Evolutionary conservation across 2,888 invertebrate genomes (phyloP).

Genomic region (Amphiduros pacificus): DNA sequence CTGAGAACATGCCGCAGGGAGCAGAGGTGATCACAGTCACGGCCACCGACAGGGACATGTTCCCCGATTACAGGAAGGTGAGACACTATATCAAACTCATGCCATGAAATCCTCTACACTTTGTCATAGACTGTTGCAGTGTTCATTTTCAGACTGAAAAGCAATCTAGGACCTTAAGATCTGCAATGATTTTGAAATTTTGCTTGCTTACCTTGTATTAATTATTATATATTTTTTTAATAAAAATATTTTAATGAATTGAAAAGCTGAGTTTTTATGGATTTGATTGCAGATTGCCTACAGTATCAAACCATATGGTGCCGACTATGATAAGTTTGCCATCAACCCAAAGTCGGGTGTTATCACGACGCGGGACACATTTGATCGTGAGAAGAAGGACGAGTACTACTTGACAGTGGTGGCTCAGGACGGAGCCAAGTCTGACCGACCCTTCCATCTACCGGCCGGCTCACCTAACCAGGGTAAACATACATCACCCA

Average conservation of each 20-base stretch:
- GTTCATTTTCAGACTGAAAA: too few relatives aligned
- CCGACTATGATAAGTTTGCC: slow-evolving; percentile 68
- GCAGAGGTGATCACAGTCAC: slow-evolving; percentile 73
- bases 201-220: too few relatives aligned
- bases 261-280: neutral
- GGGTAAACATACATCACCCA: slow-evolving; percentile 69
- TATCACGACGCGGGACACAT: slow-evolving; percentile 91
- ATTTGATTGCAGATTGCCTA: slow-evolving; percentile 26
- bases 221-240: too few relatives aligned
- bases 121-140: too few relatives aligned
- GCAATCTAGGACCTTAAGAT: too few relatives aligned
- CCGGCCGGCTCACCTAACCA: slow-evolving; percentile 88
- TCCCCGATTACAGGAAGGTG: slow-evolving; percentile 42
- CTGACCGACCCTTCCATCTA: slow-evolving; percentile 82
- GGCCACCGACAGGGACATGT: slow-evolving; percentile 50
- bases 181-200: too few relatives aligned
- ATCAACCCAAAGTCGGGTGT: slow-evolving; percentile 95
- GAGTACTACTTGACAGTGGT: slow-evolving; percentile 97
- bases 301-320: slow-evolving; percentile 24
- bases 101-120: too few relatives aligned
- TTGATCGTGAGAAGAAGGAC: slow-evolving; percentile 93
- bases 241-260: too few relatives aligned
- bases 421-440: slow-evolving; percentile 94
- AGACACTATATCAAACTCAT: too few relatives aligned
- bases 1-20: slow-evolving; percentile 91